Percentiles rank a stretch among this genome's conserved stretches.
phyloP scores from a whole-genome alignment of 2,113 vertebrate genomes.

The Tauraco erythrolophus region DNA sequence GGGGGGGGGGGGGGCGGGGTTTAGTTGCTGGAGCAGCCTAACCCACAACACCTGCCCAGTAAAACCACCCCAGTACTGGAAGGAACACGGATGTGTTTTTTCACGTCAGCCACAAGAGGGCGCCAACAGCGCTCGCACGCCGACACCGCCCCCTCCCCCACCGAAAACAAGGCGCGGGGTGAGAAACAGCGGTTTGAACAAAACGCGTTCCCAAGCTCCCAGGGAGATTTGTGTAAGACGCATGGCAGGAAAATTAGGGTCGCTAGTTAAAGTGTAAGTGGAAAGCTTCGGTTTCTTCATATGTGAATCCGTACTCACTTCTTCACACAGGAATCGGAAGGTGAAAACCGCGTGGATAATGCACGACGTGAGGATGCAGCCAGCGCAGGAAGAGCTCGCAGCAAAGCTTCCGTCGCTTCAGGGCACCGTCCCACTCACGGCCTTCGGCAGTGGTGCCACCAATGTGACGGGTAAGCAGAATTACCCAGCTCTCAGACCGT shows the following conservation, averaged over 20 bases:
- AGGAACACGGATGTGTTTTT: neutral
- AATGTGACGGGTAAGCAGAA: neutral
- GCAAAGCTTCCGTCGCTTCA: neutral
- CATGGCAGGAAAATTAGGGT: neutral
- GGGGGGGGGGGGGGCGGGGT: no score
- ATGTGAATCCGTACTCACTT: neutral
- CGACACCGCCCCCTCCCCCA: neutral
- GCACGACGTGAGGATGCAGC: neutral
- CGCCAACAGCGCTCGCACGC: neutral
- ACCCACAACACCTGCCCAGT: neutral
- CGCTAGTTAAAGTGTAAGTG: neutral
- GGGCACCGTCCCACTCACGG: neutral
- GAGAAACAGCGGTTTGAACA: neutral
- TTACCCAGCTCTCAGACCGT: rapidly evolving
- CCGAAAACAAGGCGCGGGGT: neutral
- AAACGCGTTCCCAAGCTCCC: neutral
- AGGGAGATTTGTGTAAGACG: neutral
- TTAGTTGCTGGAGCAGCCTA: no score
- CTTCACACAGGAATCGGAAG: rapidly evolving
- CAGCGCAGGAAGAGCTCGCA: neutral
- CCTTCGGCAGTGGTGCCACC: neutral
- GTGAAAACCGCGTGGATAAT: neutral
- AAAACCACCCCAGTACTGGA: neutral
- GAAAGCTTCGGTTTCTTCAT: neutral
- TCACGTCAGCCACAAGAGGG: conserved; percentile 30